A percentile compares a stretch with the other conserved stretches of the same genome.
Conservation (phyloP, 2,888 invertebrate species). For the Podabrus alpinus region DNA sequence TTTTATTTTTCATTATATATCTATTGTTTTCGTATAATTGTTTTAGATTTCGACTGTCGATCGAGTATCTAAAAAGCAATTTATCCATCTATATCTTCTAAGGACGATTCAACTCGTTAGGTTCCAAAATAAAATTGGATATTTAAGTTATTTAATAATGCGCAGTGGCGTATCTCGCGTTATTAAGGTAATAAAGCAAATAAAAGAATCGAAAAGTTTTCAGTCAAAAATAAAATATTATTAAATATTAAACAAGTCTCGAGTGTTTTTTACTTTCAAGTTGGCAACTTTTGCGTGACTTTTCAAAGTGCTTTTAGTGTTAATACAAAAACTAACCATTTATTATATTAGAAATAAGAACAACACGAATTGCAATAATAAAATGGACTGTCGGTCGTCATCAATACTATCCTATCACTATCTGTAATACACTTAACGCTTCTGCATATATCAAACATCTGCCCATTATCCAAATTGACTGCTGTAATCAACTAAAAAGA, state of each 20-base stretch:
- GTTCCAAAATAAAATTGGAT: neutral
- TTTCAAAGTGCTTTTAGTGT: conserved; percentile 24
- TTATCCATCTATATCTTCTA: conserved; percentile 17
- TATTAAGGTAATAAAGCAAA: neutral
- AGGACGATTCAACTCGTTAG: conserved; percentile 1
- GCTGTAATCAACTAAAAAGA: conserved; percentile 56
- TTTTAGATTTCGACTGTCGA: conserved; percentile 33
- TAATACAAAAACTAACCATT: conserved; percentile 35
- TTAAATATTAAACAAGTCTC: neutral
- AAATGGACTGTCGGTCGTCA: conserved; percentile 50
- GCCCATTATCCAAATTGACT: conserved; percentile 57
- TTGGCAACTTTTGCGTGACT: conserved; percentile 17
- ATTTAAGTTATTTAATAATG: neutral
- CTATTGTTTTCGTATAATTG: conserved; percentile 46
- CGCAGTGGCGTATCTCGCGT: neutral
- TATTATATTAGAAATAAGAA: conserved; percentile 51
- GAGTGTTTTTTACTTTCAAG: conserved; percentile 3
- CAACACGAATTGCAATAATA: conserved; percentile 49
- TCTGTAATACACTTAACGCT: conserved; percentile 55
- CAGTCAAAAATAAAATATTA: neutral
- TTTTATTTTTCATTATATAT: conserved; percentile 48
- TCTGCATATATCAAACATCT: conserved; percentile 52
- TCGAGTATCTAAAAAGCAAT: conserved; percentile 22
- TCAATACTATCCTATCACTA: conserved; percentile 53
- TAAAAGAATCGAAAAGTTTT: neutral